phyloP scores from a whole-genome alignment of 23 tunicate genomes.

The Ciona savignyi region DNA sequence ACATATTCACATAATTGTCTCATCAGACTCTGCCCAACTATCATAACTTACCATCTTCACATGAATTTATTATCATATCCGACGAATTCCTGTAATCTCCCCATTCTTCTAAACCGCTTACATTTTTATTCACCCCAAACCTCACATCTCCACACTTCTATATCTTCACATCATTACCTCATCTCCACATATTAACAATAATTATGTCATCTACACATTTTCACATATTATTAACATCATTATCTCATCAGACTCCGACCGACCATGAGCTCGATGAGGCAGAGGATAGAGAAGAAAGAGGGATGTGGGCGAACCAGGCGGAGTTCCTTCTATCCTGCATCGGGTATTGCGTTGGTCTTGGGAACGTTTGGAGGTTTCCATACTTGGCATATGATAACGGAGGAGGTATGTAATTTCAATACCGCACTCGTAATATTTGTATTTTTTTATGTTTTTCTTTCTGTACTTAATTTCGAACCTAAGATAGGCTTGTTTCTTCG shows the following conservation, averaged over 20 bases:
- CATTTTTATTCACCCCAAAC: too few species aligned
- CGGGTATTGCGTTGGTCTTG: conserved; percentile 60
- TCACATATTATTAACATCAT: not conserved
- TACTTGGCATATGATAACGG: conserved; percentile 49
- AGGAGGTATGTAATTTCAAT: conserved; percentile 23
- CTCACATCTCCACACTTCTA: too few species aligned
- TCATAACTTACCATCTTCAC: too few species aligned
- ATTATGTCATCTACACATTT: too few species aligned
- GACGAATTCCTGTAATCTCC: too few species aligned
- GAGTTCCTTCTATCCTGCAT: conserved; percentile 59
- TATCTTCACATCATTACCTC: too few species aligned
- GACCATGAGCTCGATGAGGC: conserved; percentile 4
- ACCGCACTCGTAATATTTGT: not conserved
- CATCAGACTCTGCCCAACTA: too few species aligned
- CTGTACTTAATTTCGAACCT: too few species aligned
- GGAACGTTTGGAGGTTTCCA: conserved; percentile 66
- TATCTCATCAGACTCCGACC: not conserved
- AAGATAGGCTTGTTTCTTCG: conserved; percentile 32
- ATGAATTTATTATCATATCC: too few species aligned
- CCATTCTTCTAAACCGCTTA: too few species aligned
- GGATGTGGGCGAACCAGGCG: conserved; percentile 46
- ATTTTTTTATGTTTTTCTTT: conserved; percentile 17
- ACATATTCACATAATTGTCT: too few species aligned
- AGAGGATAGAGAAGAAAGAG: conserved; percentile 31
- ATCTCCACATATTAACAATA: too few species aligned